Evolutionary conservation across 1,140 invertebrate genomes (phyloP).

Genomic region (Drosophila funebris): DNA sequence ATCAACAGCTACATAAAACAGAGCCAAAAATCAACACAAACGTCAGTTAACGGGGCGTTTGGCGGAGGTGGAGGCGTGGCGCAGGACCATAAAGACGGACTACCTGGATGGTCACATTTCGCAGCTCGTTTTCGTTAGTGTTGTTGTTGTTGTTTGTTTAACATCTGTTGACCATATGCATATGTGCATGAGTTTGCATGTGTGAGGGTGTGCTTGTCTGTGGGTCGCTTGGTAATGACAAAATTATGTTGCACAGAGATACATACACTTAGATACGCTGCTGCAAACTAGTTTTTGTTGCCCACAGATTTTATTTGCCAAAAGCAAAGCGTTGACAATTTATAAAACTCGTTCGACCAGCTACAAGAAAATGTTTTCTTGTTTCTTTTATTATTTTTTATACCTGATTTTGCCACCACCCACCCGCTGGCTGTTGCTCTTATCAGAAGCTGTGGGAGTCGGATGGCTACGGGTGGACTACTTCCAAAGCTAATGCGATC

Average conservation of each 20-base stretch:
- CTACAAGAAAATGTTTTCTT: conserved; percentile 41
- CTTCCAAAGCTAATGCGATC: not conserved
- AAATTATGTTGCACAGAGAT: conserved; percentile 76
- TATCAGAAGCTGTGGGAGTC: conserved; percentile 34
- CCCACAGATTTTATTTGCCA: conserved; percentile 69
- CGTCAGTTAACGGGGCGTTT: conserved; percentile 10
- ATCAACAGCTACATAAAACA: conserved; percentile 20
- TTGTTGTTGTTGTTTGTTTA: conserved; percentile 55
- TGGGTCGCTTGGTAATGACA: conserved; percentile 67
- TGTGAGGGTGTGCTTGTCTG: conserved; percentile 10
- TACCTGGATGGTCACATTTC: conserved; percentile 51
- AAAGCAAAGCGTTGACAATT: conserved; percentile 79
- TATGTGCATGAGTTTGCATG: conserved; percentile 5
- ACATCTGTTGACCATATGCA: conserved; percentile 80
- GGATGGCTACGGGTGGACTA: not conserved
- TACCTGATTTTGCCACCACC: conserved; percentile 17
- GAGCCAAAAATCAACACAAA: conserved; percentile 45
- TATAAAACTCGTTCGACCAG: conserved; percentile 79
- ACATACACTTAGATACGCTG: conserved; percentile 24
- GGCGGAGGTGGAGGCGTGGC: conserved; percentile 39
- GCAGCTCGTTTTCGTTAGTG: conserved; percentile 30
- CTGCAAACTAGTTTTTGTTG: conserved; percentile 74
- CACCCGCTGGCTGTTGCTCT: conserved; percentile 7
- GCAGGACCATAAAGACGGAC: conserved; percentile 30
- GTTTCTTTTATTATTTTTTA: not conserved